Percentiles rank a stretch among this genome's conserved stretches.
These are phyloP conservation scores for Dasypus novemcinctus DNA, from an alignment of 2,113 vertebrate genomes.

Conservation along the genomic window DNA sequence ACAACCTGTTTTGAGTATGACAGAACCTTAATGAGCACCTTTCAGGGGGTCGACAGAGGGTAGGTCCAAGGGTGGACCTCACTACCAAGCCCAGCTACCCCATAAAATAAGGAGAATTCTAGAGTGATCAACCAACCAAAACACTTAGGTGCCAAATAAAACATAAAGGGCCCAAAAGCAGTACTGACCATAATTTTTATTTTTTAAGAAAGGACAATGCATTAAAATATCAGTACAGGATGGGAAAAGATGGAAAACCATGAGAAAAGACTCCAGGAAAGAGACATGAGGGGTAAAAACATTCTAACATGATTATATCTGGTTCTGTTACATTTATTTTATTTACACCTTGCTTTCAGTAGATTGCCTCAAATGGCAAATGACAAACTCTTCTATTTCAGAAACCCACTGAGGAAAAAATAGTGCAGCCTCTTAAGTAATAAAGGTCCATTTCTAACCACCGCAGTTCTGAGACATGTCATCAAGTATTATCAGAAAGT, in stretches of 20 bases:
- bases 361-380: not conserved
- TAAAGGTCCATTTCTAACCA: not conserved
- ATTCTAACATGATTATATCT: not conserved
- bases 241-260: not conserved
- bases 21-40: not conserved
- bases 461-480: not conserved
- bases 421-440: constrained; percentile 13
- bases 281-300: not conserved
- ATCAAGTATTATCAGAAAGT: constrained; percentile 29
- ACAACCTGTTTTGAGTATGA: not conserved
- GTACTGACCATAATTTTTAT: not conserved
- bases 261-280: constrained; percentile 22
- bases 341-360: not conserved
- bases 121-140: not conserved
- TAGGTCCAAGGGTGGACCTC: not conserved
- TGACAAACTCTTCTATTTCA: constrained; percentile 25
- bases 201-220: not conserved
- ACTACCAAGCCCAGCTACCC: not conserved
- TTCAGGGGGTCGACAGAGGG: not conserved
- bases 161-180: not conserved
- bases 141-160: not conserved
- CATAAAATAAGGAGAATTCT: not conserved
- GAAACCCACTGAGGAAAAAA: not conserved
- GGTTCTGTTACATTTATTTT: not conserved
- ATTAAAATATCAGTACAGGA: not conserved